Evolutionary conservation across 2,888 invertebrate genomes (phyloP).

Genomic region (Drosophila merina): DNA sequence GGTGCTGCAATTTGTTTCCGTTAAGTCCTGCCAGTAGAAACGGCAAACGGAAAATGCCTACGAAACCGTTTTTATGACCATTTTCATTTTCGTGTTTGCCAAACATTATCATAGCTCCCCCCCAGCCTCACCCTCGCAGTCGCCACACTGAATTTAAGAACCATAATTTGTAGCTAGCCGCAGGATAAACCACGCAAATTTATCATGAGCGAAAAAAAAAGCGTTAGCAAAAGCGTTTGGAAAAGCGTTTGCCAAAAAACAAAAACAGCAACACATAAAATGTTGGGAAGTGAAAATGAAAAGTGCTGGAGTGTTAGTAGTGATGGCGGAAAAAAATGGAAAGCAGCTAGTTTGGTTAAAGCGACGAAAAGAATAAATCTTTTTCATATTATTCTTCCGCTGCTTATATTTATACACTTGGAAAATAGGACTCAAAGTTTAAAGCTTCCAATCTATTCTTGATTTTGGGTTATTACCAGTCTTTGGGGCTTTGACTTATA

Average conservation of each 20-base stretch:
- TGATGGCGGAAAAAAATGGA: constrained; percentile 7
- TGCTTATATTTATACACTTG: neutral
- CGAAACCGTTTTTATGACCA: constrained; percentile 65
- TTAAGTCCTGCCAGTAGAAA: constrained; percentile 48
- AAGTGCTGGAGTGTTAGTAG: constrained; percentile 38
- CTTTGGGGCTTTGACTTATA: too few relatives aligned
- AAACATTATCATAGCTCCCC: constrained; percentile 61
- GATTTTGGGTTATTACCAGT: too few relatives aligned
- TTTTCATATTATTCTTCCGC: neutral
- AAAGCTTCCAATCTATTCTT: too few relatives aligned
- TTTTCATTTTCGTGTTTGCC: constrained; percentile 72
- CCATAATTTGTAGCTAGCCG: constrained; percentile 74
- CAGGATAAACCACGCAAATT: constrained; percentile 75
- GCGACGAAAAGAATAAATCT: neutral
- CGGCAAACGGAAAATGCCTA: constrained; percentile 48
- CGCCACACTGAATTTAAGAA: constrained; percentile 68
- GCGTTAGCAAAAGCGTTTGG: neutral
- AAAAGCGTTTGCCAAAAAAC: constrained; percentile 7
- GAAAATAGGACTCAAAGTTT: neutral
- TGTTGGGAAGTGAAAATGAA: constrained; percentile 73
- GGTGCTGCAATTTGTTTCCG: constrained; percentile 66
- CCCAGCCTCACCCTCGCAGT: constrained; percentile 15
- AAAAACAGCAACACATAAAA: constrained; percentile 46
- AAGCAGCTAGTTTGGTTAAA: neutral
- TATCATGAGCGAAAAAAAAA: constrained; percentile 69